Conservation (phyloP, 1,140 invertebrate species). For the Gryllus bimaculatus region DNA sequence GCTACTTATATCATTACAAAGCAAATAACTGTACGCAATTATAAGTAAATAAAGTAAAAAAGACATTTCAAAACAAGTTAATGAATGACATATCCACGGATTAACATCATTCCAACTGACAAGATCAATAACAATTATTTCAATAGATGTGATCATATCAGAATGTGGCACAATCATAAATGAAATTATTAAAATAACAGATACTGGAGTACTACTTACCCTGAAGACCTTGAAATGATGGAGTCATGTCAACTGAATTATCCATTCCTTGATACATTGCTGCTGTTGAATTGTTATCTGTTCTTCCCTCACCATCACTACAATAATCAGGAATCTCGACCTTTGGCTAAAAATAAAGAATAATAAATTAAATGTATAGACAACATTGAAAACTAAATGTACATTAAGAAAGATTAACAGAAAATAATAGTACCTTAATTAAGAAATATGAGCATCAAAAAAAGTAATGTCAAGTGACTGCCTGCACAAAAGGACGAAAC, state of each 20-base stretch:
- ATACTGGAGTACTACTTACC: background rate
- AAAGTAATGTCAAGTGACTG: background rate
- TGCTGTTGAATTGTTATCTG: background rate
- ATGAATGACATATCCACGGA: no score
- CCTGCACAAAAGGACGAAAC: background rate
- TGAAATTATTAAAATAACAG: background rate
- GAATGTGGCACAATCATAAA: no score
- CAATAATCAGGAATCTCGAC: conserved; percentile 48
- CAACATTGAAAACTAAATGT: background rate
- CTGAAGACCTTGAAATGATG: conserved; percentile 17
- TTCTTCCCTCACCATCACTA: conserved; percentile 39
- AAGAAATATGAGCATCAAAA: background rate
- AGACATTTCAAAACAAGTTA: no score
- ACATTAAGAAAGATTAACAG: background rate
- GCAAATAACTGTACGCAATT: no score
- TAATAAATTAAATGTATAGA: conserved; percentile 2
- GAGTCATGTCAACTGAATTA: conserved; percentile 20
- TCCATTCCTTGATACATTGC: conserved; percentile 11
- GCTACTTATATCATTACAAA: no score
- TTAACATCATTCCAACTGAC: no score
- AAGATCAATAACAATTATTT: no score
- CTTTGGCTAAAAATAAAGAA: conserved; percentile 36
- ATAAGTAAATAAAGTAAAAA: no score
- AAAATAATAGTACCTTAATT: background rate
- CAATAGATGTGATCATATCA: no score